Conservation (phyloP, 2,797 vertebrate genomes). For the Carapus acus region DNA sequence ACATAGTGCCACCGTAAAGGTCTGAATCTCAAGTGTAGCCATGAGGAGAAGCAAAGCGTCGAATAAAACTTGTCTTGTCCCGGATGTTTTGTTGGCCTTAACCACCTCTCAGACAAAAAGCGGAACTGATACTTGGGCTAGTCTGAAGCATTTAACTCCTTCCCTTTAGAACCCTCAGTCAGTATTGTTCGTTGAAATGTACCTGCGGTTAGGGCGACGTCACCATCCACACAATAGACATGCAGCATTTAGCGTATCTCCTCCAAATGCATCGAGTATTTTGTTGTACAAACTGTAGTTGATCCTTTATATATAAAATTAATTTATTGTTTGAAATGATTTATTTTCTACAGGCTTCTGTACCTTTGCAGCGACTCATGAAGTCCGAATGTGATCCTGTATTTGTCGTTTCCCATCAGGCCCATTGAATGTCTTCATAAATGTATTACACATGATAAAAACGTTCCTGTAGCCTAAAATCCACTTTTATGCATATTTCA, state of each 20-base stretch:
- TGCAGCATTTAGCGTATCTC: slow-evolving; percentile 45
- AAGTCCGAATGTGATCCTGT: slow-evolving; percentile 36
- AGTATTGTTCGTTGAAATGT: slow-evolving; percentile 28
- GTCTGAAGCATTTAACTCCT: slow-evolving; percentile 46
- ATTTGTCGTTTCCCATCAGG: slow-evolving; percentile 29
- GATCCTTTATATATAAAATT: slow-evolving; percentile 61
- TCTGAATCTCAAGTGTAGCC: slow-evolving; percentile 50
- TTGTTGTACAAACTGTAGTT: slow-evolving; percentile 62
- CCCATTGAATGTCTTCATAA: slow-evolving; percentile 20
- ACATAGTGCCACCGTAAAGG: too few relatives aligned
- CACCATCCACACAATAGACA: slow-evolving; percentile 40
- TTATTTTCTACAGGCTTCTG: slow-evolving; percentile 60
- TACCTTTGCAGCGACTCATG: slow-evolving; percentile 38
- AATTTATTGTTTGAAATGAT: slow-evolving; percentile 62
- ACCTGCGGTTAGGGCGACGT: slow-evolving; percentile 35
- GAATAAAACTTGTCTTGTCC: slow-evolving; percentile 14
- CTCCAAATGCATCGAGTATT: slow-evolving; percentile 60
- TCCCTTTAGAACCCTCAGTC: slow-evolving; percentile 50
- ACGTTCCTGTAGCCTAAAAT: slow-evolving; percentile 20
- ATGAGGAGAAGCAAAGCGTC: slow-evolving; percentile 48
- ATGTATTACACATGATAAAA: slow-evolving; percentile 7
- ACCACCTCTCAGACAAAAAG: slow-evolving; percentile 47
- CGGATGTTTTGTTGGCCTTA: slow-evolving; percentile 59
- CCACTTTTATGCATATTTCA: neutral
- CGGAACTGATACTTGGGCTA: slow-evolving; percentile 41